phyloP scores from a whole-genome alignment of 1,140 invertebrate species.

The Sitophilus oryzae region DNA sequence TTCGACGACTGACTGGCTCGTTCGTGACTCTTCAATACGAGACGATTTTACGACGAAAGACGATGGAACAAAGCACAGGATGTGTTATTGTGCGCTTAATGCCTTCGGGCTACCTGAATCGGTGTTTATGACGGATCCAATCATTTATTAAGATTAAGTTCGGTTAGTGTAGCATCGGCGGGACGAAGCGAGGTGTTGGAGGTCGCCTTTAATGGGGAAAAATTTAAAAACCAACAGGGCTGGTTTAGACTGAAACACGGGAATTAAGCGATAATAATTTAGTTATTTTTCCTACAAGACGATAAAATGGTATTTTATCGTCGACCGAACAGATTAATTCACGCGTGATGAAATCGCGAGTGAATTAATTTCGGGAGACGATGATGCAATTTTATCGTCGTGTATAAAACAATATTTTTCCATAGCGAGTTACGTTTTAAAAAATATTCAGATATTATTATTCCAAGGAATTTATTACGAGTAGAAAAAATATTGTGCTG shows the following conservation, averaged over 20 bases:
- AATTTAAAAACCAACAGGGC: slow-evolving; percentile 16
- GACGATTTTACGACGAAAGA: slow-evolving; percentile 13
- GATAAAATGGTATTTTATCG: too few species aligned
- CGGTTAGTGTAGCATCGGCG: slow-evolving; percentile 12
- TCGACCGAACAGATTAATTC: too few species aligned
- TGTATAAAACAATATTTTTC: too few species aligned
- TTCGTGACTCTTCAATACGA: slow-evolving; percentile 24
- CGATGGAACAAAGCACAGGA: slow-evolving; percentile 20
- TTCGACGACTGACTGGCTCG: slow-evolving; percentile 9
- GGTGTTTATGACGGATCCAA: slow-evolving; percentile 21
- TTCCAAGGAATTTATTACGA: too few species aligned
- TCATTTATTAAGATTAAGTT: slow-evolving; percentile 28
- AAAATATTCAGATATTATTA: too few species aligned
- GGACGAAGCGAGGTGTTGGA: background rate
- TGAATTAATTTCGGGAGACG: too few species aligned
- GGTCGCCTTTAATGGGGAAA: background rate
- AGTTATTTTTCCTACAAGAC: too few species aligned
- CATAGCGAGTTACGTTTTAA: too few species aligned
- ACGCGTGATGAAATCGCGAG: too few species aligned
- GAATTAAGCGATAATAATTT: too few species aligned
- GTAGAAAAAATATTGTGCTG: too few species aligned
- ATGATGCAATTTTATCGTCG: too few species aligned
- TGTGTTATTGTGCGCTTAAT: slow-evolving; percentile 8
- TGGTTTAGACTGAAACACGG: background rate
- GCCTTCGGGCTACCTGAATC: slow-evolving; percentile 24